These are phyloP conservation scores for Drosophila prolongata DNA, from an alignment of 2,888 invertebrate species.

Conservation along the genomic window DNA sequence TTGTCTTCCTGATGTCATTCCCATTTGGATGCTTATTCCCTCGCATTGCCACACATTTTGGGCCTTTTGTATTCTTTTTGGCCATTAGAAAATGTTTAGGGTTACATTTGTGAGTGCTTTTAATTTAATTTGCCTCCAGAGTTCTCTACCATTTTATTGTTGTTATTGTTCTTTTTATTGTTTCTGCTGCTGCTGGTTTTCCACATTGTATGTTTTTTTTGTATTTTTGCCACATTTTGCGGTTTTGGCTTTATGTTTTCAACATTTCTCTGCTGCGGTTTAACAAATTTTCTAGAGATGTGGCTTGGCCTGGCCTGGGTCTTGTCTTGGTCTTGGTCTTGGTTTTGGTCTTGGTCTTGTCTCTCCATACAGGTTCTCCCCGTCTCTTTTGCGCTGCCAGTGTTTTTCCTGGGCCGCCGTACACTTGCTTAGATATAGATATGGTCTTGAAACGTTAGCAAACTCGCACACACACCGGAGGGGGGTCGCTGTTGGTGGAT, in stretches of 20 bases:
- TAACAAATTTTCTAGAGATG: constrained; percentile 72
- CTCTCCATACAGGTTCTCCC: constrained; percentile 68
- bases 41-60: constrained; percentile 45
- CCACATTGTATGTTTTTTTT: constrained; percentile 25
- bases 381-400: constrained; percentile 11
- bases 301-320: constrained; percentile 40
- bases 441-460: constrained; percentile 69
- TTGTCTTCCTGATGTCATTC: constrained; percentile 23
- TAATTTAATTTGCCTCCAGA: constrained; percentile 64
- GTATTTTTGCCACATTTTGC: constrained; percentile 57
- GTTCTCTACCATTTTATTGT: constrained; percentile 36
- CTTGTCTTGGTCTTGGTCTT: constrained; percentile 28
- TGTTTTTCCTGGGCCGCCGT: constrained; percentile 56
- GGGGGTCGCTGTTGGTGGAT: constrained; percentile 55
- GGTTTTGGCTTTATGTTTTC: constrained; percentile 67
- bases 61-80: constrained; percentile 42
- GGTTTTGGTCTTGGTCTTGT: constrained; percentile 52
- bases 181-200: constrained; percentile 30
- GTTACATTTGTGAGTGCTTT: constrained; percentile 66
- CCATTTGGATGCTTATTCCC: constrained; percentile 24
- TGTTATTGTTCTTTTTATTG: constrained; percentile 33
- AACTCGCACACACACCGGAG: constrained; percentile 51
- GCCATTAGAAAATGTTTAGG: constrained; percentile 65
- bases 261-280: constrained; percentile 73
- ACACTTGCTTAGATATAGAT: constrained; percentile 76